A percentile compares a stretch with the other conserved stretches of the same genome.
Conservation (phyloP, 2,888 invertebrate genomes). For the Ernsta delagoae region DNA sequence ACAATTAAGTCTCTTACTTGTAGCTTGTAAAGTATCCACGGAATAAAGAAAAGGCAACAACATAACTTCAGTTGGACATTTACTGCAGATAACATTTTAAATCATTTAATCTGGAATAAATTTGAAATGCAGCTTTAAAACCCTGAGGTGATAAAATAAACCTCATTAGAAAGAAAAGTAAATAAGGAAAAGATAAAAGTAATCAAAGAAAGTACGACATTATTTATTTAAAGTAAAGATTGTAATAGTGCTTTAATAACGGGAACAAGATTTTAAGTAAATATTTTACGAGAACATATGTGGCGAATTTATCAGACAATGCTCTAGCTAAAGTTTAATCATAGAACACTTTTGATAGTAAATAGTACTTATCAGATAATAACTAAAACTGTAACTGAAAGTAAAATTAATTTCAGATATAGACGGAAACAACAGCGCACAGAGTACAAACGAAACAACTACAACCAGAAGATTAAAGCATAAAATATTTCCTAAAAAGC, state of each 20-base stretch:
- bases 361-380: conserved; percentile 1
- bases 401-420: conserved; percentile 58
- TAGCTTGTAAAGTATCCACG: no score
- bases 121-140: no score
- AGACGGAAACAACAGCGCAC: conserved; percentile 62
- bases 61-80: no score
- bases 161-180: not conserved
- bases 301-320: conserved; percentile 22
- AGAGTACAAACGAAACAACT: conserved; percentile 25
- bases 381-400: no score
- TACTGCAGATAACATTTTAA: no score
- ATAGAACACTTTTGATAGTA: not conserved
- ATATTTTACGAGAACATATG: conserved; percentile 3
- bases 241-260: not conserved
- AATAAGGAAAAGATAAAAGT: not conserved
- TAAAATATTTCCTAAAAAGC: conserved; percentile 24
- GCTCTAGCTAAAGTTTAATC: conserved; percentile 7
- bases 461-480: conserved; percentile 39
- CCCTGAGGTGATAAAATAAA: no score
- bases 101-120: no score
- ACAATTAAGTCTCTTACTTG: no score
- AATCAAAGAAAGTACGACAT: not conserved
- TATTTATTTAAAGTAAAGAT: not conserved
- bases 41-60: no score
- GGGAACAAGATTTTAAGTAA: conserved; percentile 3